These are phyloP conservation scores for Physella acuta DNA, from an alignment of 1,140 invertebrate genomes.

Conservation along the genomic window DNA sequence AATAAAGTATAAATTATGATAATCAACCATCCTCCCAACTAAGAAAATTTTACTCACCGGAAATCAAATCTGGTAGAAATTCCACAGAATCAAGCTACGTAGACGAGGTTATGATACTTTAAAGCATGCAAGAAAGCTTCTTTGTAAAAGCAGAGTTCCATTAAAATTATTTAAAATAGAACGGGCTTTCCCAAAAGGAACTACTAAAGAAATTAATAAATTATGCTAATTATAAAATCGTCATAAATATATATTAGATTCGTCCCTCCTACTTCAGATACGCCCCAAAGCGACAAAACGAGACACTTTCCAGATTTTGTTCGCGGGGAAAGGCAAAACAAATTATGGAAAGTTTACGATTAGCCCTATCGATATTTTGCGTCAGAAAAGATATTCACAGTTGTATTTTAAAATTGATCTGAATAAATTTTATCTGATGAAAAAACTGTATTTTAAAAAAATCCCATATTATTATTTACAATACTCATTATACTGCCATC, in stretches of 20 bases:
- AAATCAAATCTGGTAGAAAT: constrained; percentile 24
- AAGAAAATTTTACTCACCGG: constrained; percentile 12
- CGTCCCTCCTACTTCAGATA: constrained; percentile 33
- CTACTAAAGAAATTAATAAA: constrained; percentile 50
- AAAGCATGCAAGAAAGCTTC: too few relatives aligned
- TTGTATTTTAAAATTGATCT: too few relatives aligned
- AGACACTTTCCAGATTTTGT: constrained; percentile 13
- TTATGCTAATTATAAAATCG: constrained; percentile 49
- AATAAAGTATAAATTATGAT: constrained; percentile 29
- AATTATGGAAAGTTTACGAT: constrained; percentile 15
- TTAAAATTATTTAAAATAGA: too few relatives aligned
- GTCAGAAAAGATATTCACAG: too few relatives aligned
- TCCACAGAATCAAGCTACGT: constrained; percentile 15
- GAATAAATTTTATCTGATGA: too few relatives aligned
- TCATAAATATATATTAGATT: constrained; percentile 49
- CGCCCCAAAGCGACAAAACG: constrained; percentile 6
- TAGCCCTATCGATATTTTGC: too few relatives aligned
- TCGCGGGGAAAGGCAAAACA: not conserved
- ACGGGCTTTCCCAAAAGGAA: too few relatives aligned
- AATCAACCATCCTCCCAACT: not conserved
- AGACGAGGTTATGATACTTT: too few relatives aligned
- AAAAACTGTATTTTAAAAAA: too few relatives aligned
- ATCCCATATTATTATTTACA: too few relatives aligned
- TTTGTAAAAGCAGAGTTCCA: too few relatives aligned
- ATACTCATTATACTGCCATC: too few relatives aligned